A percentile compares a stretch with the other conserved stretches of the same genome.
Evolutionary conservation across 2,888 invertebrate genomes (phyloP).

Genomic region (Dryobotodes eremita): DNA sequence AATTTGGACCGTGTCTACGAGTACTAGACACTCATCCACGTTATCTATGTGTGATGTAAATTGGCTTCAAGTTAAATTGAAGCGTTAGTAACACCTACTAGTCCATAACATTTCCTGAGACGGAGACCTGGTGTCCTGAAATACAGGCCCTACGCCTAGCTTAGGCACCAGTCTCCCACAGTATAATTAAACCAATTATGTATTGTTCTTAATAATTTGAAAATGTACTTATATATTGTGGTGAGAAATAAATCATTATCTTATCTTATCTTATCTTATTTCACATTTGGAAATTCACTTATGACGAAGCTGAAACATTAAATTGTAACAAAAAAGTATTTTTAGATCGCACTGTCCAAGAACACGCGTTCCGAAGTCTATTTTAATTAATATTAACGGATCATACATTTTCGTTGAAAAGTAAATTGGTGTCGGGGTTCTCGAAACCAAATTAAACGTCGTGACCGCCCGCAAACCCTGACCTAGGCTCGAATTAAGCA

Average conservation of each 20-base stretch:
- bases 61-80: background rate
- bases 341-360: background rate
- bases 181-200: too few relatives aligned
- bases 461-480: conserved; percentile 68
- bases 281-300: conserved; percentile 12
- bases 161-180: too few relatives aligned
- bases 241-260: too few relatives aligned
- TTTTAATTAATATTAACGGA: conserved; percentile 48
- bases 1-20: background rate
- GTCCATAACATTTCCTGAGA: background rate
- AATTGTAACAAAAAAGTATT: background rate
- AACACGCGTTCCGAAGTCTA: conserved; percentile 1
- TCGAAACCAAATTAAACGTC: conserved; percentile 74
- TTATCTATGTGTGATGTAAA: conserved; percentile 1
- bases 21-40: background rate
- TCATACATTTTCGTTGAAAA: conserved; percentile 71
- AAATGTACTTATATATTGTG: too few relatives aligned
- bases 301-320: background rate
- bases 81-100: background rate
- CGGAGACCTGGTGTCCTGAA: too few relatives aligned
- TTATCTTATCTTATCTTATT: too few relatives aligned
- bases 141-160: too few relatives aligned
- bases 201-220: too few relatives aligned
- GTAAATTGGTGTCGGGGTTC: conserved; percentile 65
- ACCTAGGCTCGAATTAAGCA: conserved; percentile 75